Evolutionary conservation across 2,113 vertebrate species (phyloP).

Genomic region (Notothenia coriiceps): DNA sequence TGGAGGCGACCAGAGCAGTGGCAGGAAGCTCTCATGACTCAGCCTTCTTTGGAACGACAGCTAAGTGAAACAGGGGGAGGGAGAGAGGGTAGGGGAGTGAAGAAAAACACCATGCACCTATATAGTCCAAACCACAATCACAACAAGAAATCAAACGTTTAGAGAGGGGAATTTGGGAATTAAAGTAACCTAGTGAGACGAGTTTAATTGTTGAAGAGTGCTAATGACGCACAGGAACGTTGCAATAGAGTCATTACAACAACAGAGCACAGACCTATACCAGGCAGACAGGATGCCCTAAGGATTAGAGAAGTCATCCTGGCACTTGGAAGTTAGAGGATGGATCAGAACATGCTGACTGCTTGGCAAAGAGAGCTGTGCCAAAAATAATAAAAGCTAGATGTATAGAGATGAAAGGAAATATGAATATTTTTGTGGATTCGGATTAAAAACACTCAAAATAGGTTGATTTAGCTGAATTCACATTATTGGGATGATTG

Average conservation of each 20-base stretch:
- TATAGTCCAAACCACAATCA: conserved; percentile 25
- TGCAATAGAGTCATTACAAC: conserved; percentile 9
- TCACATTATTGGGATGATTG: no score
- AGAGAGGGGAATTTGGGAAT: conserved; percentile 32
- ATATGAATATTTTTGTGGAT: no score
- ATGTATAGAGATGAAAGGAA: neutral
- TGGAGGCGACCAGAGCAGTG: conserved; percentile 69
- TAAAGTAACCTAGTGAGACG: neutral
- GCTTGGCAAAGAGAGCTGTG: neutral
- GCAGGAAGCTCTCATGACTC: conserved; percentile 77
- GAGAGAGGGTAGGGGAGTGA: neutral
- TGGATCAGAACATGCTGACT: conserved; percentile 2
- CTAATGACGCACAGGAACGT: conserved; percentile 3
- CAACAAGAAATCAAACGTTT: conserved; percentile 23
- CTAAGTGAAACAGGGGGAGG: conserved; percentile 36
- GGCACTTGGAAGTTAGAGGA: conserved; percentile 10
- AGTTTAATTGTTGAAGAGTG: conserved; percentile 3
- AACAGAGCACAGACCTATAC: neutral
- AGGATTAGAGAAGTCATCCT: conserved; percentile 14
- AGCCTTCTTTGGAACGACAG: conserved; percentile 72
- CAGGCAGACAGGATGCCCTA: neutral
- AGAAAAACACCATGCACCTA: conserved; percentile 33
- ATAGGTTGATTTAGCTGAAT: no score
- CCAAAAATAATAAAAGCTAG: neutral
- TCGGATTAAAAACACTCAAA: no score